These are phyloP conservation scores for Cotesia glomerata DNA, from an alignment of 1,140 invertebrate species.

Conservation along the genomic window DNA sequence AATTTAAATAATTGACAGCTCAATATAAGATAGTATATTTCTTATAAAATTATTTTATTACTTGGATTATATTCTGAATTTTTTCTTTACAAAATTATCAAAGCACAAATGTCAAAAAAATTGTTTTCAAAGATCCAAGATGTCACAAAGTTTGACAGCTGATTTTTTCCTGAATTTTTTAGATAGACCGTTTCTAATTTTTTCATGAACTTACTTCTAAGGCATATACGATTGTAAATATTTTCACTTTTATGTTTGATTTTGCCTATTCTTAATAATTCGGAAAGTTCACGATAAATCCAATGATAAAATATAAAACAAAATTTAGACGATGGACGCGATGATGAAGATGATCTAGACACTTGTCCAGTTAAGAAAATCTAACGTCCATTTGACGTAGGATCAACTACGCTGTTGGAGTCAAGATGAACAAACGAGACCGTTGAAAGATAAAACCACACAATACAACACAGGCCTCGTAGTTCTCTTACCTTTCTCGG, in stretches of 20 bases:
- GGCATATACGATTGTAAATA: too few relatives aligned
- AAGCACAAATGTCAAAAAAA: too few relatives aligned
- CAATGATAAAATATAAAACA: background rate
- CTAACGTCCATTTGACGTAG: slow-evolving; percentile 41
- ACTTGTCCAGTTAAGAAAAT: slow-evolving; percentile 34
- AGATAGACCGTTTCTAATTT: background rate
- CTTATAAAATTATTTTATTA: too few relatives aligned
- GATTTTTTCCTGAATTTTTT: too few relatives aligned
- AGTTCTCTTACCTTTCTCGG: slow-evolving; percentile 31
- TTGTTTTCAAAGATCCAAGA: too few relatives aligned
- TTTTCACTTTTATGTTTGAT: too few relatives aligned
- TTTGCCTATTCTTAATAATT: too few relatives aligned
- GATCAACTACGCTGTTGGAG: slow-evolving; percentile 37
- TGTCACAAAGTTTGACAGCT: too few relatives aligned
- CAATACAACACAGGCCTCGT: slow-evolving; percentile 42
- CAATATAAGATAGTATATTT: too few relatives aligned
- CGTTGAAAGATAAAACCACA: slow-evolving; percentile 56
- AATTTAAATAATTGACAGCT: too few relatives aligned
- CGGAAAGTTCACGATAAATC: background rate
- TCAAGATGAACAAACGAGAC: slow-evolving; percentile 47
- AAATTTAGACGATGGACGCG: background rate
- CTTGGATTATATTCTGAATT: too few relatives aligned
- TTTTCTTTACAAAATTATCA: too few relatives aligned
- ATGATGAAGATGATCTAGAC: slow-evolving; percentile 23
- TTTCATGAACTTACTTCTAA: background rate